phyloP scores from a whole-genome alignment of 2,797 vertebrate genomes.

The Argyrosomus regius region DNA sequence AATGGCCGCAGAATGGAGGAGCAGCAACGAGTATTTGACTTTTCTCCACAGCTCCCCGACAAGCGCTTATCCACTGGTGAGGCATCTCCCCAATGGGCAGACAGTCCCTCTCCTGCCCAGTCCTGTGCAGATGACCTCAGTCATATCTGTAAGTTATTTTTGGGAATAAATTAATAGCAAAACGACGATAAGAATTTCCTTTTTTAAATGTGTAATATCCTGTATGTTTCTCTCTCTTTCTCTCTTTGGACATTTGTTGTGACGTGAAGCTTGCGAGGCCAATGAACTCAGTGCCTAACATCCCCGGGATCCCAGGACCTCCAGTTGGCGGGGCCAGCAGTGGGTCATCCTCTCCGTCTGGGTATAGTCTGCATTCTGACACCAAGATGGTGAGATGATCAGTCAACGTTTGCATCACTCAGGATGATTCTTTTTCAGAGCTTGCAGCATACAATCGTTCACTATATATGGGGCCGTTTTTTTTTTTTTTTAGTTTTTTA shows the following conservation, averaged over 20 bases:
- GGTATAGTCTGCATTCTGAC: constrained; percentile 88
- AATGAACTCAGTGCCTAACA: constrained; percentile 92
- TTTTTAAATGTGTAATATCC: background rate
- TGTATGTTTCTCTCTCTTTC: background rate
- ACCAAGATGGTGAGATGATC: constrained; percentile 91
- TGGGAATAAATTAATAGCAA: background rate
- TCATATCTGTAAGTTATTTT: constrained; percentile 92
- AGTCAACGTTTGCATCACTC: background rate
- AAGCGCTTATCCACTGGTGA: constrained; percentile 91
- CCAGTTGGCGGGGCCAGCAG: constrained; percentile 88
- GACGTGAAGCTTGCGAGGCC: constrained; percentile 90
- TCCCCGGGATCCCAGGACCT: constrained; percentile 96
- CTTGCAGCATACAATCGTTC: no score
- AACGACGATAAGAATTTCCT: no score
- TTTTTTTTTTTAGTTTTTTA: background rate
- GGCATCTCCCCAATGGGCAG: constrained; percentile 97
- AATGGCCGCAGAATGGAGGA: constrained; percentile 2
- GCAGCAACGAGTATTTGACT: constrained; percentile 17
- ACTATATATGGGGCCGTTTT: no score
- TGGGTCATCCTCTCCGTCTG: constrained; percentile 90
- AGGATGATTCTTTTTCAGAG: no score
- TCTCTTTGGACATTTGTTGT: constrained; percentile 38
- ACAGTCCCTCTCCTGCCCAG: constrained; percentile 93
- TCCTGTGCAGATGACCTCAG: constrained; percentile 94
- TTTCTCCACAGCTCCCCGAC: constrained; percentile 90